A percentile compares a stretch with the other conserved stretches of the same genome.
These are phyloP conservation scores for Gambusia affinis DNA, from an alignment of 2,113 vertebrate genomes.

Conservation along the genomic window DNA sequence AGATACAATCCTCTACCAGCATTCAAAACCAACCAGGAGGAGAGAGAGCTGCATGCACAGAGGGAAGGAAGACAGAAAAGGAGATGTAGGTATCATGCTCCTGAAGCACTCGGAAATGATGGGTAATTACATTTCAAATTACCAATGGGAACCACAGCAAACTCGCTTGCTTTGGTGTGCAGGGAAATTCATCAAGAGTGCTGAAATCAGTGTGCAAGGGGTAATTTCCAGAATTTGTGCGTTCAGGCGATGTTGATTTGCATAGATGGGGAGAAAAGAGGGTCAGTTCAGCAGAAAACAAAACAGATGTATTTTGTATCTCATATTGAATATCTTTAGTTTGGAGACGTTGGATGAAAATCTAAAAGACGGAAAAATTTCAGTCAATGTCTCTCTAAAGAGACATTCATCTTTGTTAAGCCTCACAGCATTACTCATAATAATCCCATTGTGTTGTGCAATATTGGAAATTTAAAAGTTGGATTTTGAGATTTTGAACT, in stretches of 20 bases:
- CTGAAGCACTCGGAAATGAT: slow-evolving; percentile 71
- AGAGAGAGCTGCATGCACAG: slow-evolving; percentile 15
- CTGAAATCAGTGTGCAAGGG: slow-evolving; percentile 48
- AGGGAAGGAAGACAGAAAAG: slow-evolving; percentile 32
- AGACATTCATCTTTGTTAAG: not conserved
- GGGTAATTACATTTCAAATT: slow-evolving; percentile 78
- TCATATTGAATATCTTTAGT: not conserved
- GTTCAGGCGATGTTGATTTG: slow-evolving; percentile 57
- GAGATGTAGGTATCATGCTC: slow-evolving; percentile 71
- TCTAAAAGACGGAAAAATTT: not conserved
- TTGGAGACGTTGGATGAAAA: not conserved
- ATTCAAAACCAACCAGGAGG: slow-evolving; percentile 57
- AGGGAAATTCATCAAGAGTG: slow-evolving; percentile 61
- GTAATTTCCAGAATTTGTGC: slow-evolving; percentile 52
- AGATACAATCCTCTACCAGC: slow-evolving; percentile 63
- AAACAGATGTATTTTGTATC: slow-evolving; percentile 30
- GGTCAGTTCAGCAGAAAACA: slow-evolving; percentile 34
- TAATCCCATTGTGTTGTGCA: too few relatives aligned
- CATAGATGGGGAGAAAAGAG: slow-evolving; percentile 57
- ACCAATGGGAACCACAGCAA: slow-evolving; percentile 66
- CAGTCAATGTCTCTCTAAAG: not conserved
- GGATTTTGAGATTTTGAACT: too few relatives aligned
- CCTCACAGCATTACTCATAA: not conserved
- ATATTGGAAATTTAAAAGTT: too few relatives aligned
- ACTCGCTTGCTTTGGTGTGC: slow-evolving; percentile 55